Evolutionary conservation across 2,113 vertebrate genomes (phyloP).

Genomic region (Dipodomys spectabilis): DNA sequence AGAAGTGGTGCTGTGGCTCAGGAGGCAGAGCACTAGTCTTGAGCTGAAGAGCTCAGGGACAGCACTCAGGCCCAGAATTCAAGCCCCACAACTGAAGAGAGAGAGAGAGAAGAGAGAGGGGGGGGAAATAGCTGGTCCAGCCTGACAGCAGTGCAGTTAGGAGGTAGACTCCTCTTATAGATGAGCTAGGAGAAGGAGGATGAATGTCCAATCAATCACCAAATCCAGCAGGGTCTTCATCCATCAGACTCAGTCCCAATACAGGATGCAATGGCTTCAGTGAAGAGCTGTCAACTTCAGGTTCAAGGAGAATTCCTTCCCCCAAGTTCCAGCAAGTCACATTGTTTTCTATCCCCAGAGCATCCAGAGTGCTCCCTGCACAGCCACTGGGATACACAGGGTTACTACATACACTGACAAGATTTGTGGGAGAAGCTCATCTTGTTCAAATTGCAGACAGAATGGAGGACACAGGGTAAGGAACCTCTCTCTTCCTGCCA

Average conservation of each 20-base stretch:
- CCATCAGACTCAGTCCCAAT: not conserved
- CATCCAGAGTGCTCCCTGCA: not conserved
- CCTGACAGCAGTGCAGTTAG: rapidly evolving
- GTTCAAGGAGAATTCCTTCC: not conserved
- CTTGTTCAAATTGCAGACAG: not conserved
- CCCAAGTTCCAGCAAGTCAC: not conserved
- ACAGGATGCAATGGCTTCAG: not conserved
- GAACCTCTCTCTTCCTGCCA: not conserved
- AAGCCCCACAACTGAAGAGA: no score
- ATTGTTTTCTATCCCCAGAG: not conserved
- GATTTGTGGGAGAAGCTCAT: not conserved
- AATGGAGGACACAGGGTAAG: not conserved
- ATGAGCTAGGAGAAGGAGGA: not conserved
- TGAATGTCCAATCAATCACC: not conserved
- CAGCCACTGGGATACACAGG: not conserved
- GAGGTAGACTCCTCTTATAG: not conserved
- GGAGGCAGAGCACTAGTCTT: no score
- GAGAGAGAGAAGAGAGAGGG: no score
- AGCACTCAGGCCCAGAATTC: no score
- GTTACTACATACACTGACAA: not conserved
- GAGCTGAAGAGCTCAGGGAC: no score
- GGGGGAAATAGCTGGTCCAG: not conserved
- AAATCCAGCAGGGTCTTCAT: not conserved
- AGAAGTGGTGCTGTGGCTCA: no score
- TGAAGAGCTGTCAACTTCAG: not conserved